Conservation (phyloP, 1,140 invertebrate species). For the Reticulitermes speratus region DNA sequence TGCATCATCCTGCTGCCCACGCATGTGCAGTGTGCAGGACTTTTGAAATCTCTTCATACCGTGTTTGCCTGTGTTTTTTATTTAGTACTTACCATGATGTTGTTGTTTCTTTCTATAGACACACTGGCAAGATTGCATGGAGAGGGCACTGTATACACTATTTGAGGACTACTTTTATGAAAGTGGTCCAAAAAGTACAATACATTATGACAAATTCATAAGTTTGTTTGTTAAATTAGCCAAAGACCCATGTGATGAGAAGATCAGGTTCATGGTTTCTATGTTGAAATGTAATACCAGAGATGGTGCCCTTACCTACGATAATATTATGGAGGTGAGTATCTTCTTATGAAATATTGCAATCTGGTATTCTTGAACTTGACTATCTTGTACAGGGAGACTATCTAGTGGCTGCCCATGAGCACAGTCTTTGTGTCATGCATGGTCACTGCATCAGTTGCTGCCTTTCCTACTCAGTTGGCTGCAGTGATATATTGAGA, state of each 20-base stretch:
- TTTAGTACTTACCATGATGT: no score
- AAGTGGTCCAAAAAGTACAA: neutral
- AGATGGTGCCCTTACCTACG: neutral
- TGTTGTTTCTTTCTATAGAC: neutral
- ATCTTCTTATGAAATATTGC: neutral
- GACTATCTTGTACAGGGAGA: no score
- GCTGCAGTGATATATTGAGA: no score
- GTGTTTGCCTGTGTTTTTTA: no score
- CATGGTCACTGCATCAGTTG: no score
- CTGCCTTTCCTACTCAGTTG: no score
- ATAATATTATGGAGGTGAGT: neutral
- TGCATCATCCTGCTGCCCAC: no score
- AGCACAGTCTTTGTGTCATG: no score
- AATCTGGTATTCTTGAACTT: no score
- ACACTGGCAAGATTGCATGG: neutral
- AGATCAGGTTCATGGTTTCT: neutral
- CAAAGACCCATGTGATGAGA: neutral
- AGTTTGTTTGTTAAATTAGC: slow-evolving; percentile 15
- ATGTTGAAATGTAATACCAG: neutral
- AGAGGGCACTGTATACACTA: neutral
- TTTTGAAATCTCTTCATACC: no score
- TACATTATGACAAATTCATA: neutral
- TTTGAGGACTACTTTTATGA: neutral
- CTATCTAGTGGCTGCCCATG: no score
- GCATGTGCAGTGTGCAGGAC: no score